A percentile compares a stretch with the other conserved stretches of the same genome.
Evolutionary conservation across 1,140 invertebrate species (phyloP).

Genomic region (Pseudomyrmex concolor): DNA sequence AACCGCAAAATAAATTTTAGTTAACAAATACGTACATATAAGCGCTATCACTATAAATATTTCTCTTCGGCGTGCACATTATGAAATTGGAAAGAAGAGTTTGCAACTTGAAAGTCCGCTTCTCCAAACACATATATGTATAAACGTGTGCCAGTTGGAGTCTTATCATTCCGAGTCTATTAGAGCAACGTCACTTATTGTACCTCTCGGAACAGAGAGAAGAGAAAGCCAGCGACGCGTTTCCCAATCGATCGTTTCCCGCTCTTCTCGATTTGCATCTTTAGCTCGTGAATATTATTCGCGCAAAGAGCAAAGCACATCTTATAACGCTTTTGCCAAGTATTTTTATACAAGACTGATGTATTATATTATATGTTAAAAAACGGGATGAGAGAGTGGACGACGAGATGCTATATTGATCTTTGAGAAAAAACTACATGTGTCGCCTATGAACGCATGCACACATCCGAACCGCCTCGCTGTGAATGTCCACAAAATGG

Average conservation of each 20-base stretch:
- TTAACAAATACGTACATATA: background rate
- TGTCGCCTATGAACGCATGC: background rate
- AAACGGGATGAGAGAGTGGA: background rate
- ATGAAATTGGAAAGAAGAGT: background rate
- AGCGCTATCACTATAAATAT: background rate
- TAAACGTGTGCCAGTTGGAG: background rate
- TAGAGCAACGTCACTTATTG: background rate
- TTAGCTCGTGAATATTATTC: background rate
- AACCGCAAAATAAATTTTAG: background rate
- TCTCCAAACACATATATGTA: background rate
- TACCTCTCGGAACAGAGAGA: background rate
- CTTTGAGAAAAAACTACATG: constrained; percentile 43
- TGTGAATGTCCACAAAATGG: constrained; percentile 3
- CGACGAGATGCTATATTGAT: background rate
- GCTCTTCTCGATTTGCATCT: constrained; percentile 6
- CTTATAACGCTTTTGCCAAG: background rate
- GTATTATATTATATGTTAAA: constrained; percentile 37
- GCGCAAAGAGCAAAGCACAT: constrained; percentile 32
- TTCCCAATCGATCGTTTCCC: constrained; percentile 21
- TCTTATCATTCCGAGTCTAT: background rate
- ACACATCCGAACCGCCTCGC: background rate
- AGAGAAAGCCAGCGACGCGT: background rate
- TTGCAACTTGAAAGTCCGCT: background rate
- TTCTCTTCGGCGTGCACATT: background rate
- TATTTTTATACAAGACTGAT: constrained; percentile 49